Evolutionary conservation across 2,797 vertebrate species (phyloP), one percentile per base, ranked within the genome.

Genomic region (Mus caroli): DNA sequence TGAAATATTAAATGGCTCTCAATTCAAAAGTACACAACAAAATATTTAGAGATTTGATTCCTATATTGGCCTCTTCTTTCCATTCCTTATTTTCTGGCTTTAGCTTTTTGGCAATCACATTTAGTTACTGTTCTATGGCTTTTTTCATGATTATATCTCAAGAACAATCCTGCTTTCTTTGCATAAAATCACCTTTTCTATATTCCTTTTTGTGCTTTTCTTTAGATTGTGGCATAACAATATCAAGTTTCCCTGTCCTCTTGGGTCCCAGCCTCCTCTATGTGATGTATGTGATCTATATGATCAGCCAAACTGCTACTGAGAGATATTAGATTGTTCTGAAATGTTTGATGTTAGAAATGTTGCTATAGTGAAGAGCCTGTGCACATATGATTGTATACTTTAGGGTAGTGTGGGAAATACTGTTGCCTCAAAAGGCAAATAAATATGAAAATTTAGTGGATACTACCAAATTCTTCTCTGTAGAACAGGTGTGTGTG

Each of bases 1-100:
- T 92, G 60, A 96, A 94, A 91, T 94, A 94, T 90, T 95, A 96
- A 95, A 82, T 10, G 11, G 12, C 20, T 96, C 73, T 93, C 90
- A 95, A 90, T 94, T 75, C 4, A 77, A 87, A 92, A 88, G 34
- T 87, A 67, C 83, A 84, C 86, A 92, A 67, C 37, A 85, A 93
- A 79, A 94, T 15, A 91, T 58, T 95, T 80, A 58, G 37, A 94
- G 34, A 80, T 90, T 85, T 85, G 31, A 73, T 37, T 97, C 91
- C 78, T 52, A 69, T 82, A 46, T 54, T 40, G 54, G 56, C 58
- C 46, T 77, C 20, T 56, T 88, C 50, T 88, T 20, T 37, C 40
- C 24, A 37, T 73, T 87, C 12, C 37, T 80, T 28, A 34, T 40
- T 58, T 40, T 73, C 31, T 80, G 43, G 77, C 24, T 76, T 88